Percentiles rank a stretch among this genome's conserved stretches.
These are phyloP conservation scores for Oplegnathus fasciatus DNA, from an alignment of 2,113 vertebrate genomes.

Conservation along the genomic window DNA sequence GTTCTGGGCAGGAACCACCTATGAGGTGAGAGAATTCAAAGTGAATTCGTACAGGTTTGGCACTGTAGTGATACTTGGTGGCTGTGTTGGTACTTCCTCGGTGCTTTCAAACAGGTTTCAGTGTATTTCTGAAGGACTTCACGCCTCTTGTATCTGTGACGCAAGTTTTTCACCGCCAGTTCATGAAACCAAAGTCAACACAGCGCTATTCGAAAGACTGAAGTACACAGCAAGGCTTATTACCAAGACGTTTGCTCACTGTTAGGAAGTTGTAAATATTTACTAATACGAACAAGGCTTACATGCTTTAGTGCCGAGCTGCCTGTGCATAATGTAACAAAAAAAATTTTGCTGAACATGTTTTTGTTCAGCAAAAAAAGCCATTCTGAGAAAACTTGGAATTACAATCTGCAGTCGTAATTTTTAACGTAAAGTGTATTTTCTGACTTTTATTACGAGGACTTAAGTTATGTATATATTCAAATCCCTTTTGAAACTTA, in stretches of 20 bases:
- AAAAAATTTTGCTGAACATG: neutral
- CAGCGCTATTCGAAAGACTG: neutral
- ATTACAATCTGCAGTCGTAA: neutral
- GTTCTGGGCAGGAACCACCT: conserved; percentile 92
- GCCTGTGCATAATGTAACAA: conserved; percentile 15
- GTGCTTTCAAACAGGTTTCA: neutral
- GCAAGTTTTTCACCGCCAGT: neutral
- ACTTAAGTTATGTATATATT: too few species aligned
- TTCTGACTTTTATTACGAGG: too few species aligned
- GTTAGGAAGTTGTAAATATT: neutral
- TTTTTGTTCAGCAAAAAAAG: neutral
- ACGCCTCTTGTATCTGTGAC: neutral
- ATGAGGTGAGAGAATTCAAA: conserved; percentile 86
- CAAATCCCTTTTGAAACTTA: too few species aligned
- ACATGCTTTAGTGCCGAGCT: neutral
- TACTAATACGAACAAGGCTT: neutral
- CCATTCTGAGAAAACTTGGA: neutral
- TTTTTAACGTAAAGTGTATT: neutral
- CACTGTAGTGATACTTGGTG: neutral
- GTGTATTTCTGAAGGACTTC: neutral
- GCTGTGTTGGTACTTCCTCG: neutral
- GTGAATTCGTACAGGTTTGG: neutral
- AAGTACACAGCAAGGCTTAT: neutral
- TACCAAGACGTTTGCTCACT: neutral
- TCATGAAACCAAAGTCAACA: neutral